Base-by-base conservation (phyloP, 2,888 invertebrate species). In the Drosophila lacicola region DNA sequence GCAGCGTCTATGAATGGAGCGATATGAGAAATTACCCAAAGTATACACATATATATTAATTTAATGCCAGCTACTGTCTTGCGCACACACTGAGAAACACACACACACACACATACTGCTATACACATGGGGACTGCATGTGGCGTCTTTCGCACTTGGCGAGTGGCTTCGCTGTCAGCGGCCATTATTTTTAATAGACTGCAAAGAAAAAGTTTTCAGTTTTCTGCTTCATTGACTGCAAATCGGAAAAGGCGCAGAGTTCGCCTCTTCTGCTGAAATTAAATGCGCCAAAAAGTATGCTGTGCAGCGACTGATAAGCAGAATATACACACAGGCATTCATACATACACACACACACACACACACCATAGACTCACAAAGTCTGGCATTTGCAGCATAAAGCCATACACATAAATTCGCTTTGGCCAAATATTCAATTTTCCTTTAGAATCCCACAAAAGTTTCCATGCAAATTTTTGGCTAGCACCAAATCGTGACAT, bases 171-270 rank as follows among this genome's bases (percentile, higher is more conserved):
- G 69, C 79, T 78, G 86, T 83, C 75, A 73, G 78, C 73, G 70
- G 64, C 83, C 83, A 88, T 84, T 87, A 84, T 80, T 89, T 86
- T 86, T 89, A 89, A 86, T 85, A 86, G 89, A 84, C 82, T 84
- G 78, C 70, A 74, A 80, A 70, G 76, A 75, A 89, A 83, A 87
- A 89, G 85, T 82, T 86, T 87, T 86, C 80, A 89, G 86, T 88
- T 86, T 86, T 86, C 80, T 77, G 72, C 89, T 86, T 82, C 88
- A 86, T 89, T 82, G 89, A 84, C 80, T 80, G 65, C 76, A 66
- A 87, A 88, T 86, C 85, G 89, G 74, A 46, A 74, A 76, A 78
- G 74, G 64, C 78, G 69, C 64, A 45, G 64, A 65, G 54, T 47
- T 56, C 34, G 63, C 51, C 65, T 29, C 46, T 61, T 39, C 58